phyloP scores from a whole-genome alignment of 2,797 vertebrate genomes.

The Steatocranus sp. region DNA sequence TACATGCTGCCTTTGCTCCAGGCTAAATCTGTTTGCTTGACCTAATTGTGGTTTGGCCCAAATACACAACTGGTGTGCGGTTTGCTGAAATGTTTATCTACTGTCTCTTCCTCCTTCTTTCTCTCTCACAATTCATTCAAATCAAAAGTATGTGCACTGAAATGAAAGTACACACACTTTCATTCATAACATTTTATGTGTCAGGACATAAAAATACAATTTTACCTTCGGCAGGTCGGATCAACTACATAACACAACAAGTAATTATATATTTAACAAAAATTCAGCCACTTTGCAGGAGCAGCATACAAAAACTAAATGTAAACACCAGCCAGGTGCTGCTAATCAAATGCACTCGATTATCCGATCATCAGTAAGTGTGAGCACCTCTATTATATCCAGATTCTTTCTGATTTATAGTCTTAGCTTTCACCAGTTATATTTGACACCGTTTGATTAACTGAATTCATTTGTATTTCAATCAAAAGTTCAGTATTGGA shows the following conservation, averaged over 20 bases:
- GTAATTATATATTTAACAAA: not conserved
- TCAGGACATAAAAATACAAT: not conserved
- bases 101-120: not conserved
- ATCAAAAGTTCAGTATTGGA: not conserved
- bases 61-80: not conserved
- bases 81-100: not conserved
- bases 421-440: not conserved
- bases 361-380: not conserved
- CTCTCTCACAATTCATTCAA: not conserved
- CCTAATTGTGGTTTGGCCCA: not conserved
- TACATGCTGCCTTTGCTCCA: not conserved
- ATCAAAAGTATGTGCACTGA: not conserved
- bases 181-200: not conserved
- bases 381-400: not conserved
- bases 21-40: not conserved
- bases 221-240: fast-evolving
- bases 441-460: not conserved
- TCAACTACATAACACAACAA: not conserved
- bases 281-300: not conserved
- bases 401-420: not conserved
- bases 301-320: not conserved
- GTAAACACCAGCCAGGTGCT: not conserved
- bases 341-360: not conserved
- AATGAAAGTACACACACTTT: not conserved
- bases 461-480: not conserved